Conservation (phyloP, 2,888 invertebrate genomes). For the Villa cingulata region DNA sequence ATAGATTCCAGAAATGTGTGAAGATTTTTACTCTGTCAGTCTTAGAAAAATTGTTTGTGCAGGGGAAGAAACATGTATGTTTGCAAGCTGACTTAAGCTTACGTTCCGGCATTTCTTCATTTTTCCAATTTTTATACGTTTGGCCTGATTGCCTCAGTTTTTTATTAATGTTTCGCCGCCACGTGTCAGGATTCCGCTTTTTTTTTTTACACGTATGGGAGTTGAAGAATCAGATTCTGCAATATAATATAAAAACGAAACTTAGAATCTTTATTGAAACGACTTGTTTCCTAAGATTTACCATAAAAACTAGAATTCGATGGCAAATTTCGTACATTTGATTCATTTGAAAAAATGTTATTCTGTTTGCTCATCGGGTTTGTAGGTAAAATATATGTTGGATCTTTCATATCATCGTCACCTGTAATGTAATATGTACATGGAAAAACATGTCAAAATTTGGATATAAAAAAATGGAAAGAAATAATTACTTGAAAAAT, state of each 20-base stretch:
- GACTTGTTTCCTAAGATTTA: too few relatives aligned
- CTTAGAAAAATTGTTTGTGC: background rate
- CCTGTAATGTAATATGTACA: too few relatives aligned
- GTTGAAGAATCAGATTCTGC: background rate
- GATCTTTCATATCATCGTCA: too few relatives aligned
- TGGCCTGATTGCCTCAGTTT: slow-evolving; percentile 3
- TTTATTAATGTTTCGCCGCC: background rate
- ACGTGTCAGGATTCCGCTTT: background rate
- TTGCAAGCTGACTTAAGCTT: background rate
- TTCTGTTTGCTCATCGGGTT: too few relatives aligned
- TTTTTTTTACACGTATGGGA: background rate
- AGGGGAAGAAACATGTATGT: background rate
- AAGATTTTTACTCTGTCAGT: background rate
- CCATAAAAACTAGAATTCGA: too few relatives aligned
- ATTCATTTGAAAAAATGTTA: too few relatives aligned
- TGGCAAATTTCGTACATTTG: too few relatives aligned
- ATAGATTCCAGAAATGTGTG: background rate
- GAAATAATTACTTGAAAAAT: too few relatives aligned
- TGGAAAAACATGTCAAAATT: too few relatives aligned
- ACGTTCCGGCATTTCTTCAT: background rate
- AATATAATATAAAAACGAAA: background rate
- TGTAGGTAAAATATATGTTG: too few relatives aligned
- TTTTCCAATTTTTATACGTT: background rate
- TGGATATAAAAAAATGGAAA: too few relatives aligned
- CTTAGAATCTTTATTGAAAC: background rate